These are phyloP conservation scores for Eudyptes chrysolophus DNA, from an alignment of 2,113 vertebrate genomes.

Conservation along the genomic window DNA sequence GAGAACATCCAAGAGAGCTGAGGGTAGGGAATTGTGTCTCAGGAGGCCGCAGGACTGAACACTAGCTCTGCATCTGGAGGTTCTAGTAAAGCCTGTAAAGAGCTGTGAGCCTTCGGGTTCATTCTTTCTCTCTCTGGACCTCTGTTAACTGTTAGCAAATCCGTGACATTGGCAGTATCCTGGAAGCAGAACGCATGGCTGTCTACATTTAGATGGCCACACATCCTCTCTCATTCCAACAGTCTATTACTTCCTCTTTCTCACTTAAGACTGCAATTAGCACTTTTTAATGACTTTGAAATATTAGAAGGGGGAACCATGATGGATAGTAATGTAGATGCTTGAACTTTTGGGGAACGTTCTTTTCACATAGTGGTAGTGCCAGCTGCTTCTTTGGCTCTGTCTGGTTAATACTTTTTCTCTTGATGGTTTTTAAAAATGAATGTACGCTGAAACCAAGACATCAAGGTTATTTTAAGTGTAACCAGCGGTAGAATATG, in stretches of 20 bases:
- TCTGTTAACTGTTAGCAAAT: neutral
- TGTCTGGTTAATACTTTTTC: conserved; percentile 44
- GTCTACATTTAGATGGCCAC: neutral
- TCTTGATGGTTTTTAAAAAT: conserved; percentile 56
- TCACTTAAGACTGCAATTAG: conserved; percentile 67
- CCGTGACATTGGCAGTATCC: neutral
- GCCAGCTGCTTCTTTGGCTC: conserved; percentile 70
- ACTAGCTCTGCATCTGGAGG: neutral
- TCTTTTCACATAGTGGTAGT: conserved; percentile 61
- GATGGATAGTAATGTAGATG: conserved; percentile 67
- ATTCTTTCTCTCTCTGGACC: neutral
- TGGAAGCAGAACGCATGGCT: neutral
- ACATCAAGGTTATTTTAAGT: conserved; percentile 62
- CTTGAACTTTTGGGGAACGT: conserved; percentile 75
- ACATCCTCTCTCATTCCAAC: conserved; percentile 47
- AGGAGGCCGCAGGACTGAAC: neutral
- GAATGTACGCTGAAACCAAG: conserved; percentile 19
- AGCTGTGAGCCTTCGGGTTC: neutral
- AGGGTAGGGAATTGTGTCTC: neutral
- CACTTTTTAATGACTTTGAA: conserved; percentile 76
- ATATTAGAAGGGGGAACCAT: conserved; percentile 70
- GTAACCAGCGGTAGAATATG: conserved; percentile 22
- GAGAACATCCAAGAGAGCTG: neutral
- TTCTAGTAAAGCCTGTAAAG: neutral
- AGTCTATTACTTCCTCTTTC: conserved; percentile 71